Evolutionary conservation across 1,140 invertebrate species (phyloP).

Genomic region (Cyclargus thomasi): DNA sequence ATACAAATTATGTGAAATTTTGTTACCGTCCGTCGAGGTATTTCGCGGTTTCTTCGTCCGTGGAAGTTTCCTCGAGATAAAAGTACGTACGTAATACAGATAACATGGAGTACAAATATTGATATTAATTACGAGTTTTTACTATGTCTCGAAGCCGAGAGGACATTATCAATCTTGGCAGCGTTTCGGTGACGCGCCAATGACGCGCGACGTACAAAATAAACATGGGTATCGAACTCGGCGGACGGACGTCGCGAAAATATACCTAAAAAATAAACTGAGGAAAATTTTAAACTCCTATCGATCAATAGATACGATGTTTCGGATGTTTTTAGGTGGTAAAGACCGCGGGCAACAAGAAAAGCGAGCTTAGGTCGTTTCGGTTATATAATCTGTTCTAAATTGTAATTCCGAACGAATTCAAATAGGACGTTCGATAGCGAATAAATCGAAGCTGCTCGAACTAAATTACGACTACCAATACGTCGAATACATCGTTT

Average conservation of each 20-base stretch:
- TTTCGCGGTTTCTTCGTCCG: no score
- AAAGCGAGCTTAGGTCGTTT: background rate
- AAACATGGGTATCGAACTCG: constrained; percentile 11
- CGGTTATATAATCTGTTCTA: background rate
- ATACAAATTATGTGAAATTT: no score
- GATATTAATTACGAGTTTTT: no score
- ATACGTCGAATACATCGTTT: background rate
- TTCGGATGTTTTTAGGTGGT: background rate
- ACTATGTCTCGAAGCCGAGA: background rate
- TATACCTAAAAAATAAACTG: background rate
- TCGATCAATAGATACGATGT: no score
- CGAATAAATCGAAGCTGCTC: background rate
- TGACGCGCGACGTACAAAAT: constrained; percentile 4
- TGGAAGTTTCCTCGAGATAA: constrained; percentile 7
- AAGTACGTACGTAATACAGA: background rate
- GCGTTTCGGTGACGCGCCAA: background rate
- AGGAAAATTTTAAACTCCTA: background rate
- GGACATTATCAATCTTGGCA: constrained; percentile 5
- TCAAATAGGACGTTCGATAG: constrained; percentile 4
- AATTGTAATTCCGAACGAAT: constrained; percentile 4
- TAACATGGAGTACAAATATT: background rate
- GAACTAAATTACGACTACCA: background rate
- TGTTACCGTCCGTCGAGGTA: no score
- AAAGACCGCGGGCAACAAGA: background rate
- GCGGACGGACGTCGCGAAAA: background rate